A percentile compares a stretch with the other conserved stretches of the same genome.
These are phyloP conservation scores for Rhorus exstirpatorius DNA, from an alignment of 2,888 invertebrate species.

Conservation along the genomic window DNA sequence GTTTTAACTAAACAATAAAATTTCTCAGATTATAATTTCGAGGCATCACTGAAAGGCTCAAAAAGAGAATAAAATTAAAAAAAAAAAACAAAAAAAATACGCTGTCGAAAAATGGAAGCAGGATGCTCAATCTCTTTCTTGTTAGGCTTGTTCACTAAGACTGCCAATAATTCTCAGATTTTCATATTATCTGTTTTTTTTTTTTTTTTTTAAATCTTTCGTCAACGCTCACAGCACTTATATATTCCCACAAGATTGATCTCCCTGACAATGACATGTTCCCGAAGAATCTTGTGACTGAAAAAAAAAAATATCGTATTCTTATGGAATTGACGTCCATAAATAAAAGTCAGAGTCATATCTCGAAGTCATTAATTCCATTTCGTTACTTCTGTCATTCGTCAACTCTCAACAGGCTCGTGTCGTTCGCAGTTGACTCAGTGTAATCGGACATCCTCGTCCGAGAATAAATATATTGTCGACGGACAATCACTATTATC, in stretches of 20 bases:
- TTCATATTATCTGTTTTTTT: background rate
- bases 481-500: no score
- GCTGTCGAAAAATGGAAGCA: no score
- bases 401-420: slow-evolving; percentile 45
- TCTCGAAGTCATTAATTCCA: slow-evolving; percentile 56
- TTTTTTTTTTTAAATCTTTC: slow-evolving; percentile 7
- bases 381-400: slow-evolving; percentile 44
- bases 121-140: no score
- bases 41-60: no score
- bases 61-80: no score
- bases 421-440: slow-evolving; percentile 34
- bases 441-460: slow-evolving; percentile 28
- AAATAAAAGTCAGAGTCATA: slow-evolving; percentile 59
- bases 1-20: no score
- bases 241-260: slow-evolving; percentile 33
- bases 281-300: slow-evolving; percentile 18
- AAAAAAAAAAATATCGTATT: slow-evolving; percentile 38
- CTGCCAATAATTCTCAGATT: no score
- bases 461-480: no score
- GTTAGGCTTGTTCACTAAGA: no score
- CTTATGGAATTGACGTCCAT: slow-evolving; percentile 49
- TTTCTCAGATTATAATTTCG: no score
- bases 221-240: background rate
- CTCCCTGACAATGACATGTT: slow-evolving; percentile 40
- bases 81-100: no score